Base-by-base conservation (phyloP, 2,888 invertebrate genomes). In the Crocallis elinguaria region DNA sequence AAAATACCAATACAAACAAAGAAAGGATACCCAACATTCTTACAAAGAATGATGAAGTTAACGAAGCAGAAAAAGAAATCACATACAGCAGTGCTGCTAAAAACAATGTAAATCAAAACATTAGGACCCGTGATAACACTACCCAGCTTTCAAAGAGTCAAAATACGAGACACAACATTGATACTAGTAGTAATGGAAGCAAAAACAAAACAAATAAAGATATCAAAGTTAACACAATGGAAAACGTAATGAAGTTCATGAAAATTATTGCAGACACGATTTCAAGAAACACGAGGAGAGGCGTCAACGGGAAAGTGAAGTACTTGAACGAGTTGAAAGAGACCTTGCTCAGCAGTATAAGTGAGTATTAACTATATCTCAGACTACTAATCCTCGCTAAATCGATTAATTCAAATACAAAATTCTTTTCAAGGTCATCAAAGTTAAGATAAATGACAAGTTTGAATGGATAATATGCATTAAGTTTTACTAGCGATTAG, bases 301-400 rank as follows among this genome's bases (percentile, higher is more conserved):
- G 87, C 2, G 83, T 92, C 13, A 82, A 79, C 35, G 92, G 92
- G 42, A 95, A 95, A 79, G 79, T 94, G 8, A 75, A 81, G 35
- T 93, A 94, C 69, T 84, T 95, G 46, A 89, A 92, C 60, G 78
- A 88, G 12, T 86, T 95, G 48, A 92, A 93, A 57, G 92, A 94
- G 59, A 86, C 91, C 49, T 83, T 96, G 14, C 82, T 95, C 59
- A 77, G 79, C 16, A 93, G 94, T 70, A 95, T 96, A 65, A 94
- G 96, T 96, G 86, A 91, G 92, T 62, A 29, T 23, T 7, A 23
- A 23, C 6, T 8, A 7, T 23, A 7, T 23, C 8, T 23, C 8
- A n/a, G 19, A 19, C 19, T 4, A 3, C 19, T 19, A 4, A 6
- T 4, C 19, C 19, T 19, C 19, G 6, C 19, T 6, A 4, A 4